Base-by-base conservation (phyloP, 1,140 invertebrate species). In the Drosophila murphyi region DNA sequence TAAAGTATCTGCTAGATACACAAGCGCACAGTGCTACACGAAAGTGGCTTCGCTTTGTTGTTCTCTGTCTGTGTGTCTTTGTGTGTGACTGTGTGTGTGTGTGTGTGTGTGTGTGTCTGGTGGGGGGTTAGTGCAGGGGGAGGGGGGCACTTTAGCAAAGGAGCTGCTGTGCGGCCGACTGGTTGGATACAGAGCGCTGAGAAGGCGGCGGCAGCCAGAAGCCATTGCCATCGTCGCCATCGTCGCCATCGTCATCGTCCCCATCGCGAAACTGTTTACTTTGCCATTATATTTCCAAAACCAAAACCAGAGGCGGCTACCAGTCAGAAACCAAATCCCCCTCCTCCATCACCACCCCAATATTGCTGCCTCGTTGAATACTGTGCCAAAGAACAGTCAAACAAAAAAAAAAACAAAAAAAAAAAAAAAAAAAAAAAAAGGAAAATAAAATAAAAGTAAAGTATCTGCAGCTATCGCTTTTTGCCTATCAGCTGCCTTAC, bases 1-100 rank as follows among this genome's bases (percentile, higher is more conserved):
- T 78, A 78, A 78, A 78, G 76, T 76, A 78, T 76, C 68, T 79
- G 73, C 64, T 77, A 77, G 74, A 80, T 77, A 77, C 63, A 80
- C 60, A 77, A 76, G 71, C 73, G 54, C 37, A 60, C 55, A 75
- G 59, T 63, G 45, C 52, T 48, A 64, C 57, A 76, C 72, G 54
- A 76, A 76, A 72, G 60, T 60, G 55, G 41, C 60, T 65, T 12
- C 39, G 48, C 69, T 37, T 76, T 72, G 73, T 72, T 72, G 45
- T 12, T 69, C 56, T 47, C 8, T 51, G 39, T 31, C 37, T 35
- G 31, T 47, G 60, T 39, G 45, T 51, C 4, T 1, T 37, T 61
- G 34, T 20, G 31, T 35, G n/a, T 12, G 55, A 32, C 3, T 12
- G 20, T 39, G 54, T 39, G 35, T 28, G 20, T 12, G 34, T 34